Base-by-base conservation (phyloP, 2,888 invertebrate genomes). In the Meta bourneti region DNA sequence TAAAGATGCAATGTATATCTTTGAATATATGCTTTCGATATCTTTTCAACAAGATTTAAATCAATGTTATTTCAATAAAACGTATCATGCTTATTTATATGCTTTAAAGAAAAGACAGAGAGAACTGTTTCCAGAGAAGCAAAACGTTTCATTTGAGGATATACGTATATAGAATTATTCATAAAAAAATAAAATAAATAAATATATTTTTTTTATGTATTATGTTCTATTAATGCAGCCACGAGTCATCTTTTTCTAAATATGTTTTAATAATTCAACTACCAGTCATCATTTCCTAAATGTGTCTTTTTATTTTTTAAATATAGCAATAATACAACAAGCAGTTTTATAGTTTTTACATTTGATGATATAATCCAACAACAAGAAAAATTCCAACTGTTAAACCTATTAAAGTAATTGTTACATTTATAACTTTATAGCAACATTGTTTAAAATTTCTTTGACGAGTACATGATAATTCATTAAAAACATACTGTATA, bases 11-110 rank as follows among this genome's bases (percentile, higher is more conserved):
- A 1, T n/a, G 4, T 52, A 78, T 52, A 16, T 78, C 9, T 78
- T 78, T 78, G 78, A 78, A 52, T 78, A 78, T 52, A 13, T 78
- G n/a, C n/a, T 78, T 0, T 78, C 78, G 0, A 52, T 78, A 16
- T 19, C 52, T 51, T 78, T 51, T 52, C 52, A 52, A 52, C 49
- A 51, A 78, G 19, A 34, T 11, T 9, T 9, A 9, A 8, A 51
- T 4, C n/a, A 78, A 52, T 51, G 7, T 4, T 52, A 48, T n/a
- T 78, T 78, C 19, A n/a, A 9, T 4, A 78, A 78, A 78, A 78
- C 34, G 1, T 78, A 78, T 78, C 78, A 78, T 52, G 34, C 78
- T 7, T 78, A 78, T 52, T 11, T 78, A 16, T 78, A 78, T 20
- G 16, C 52, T 19, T 78, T 78, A n/a, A 78, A 78, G 16, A 78